Conservation (phyloP, 2,797 vertebrate genomes). For the Gambelia wislizenii region DNA sequence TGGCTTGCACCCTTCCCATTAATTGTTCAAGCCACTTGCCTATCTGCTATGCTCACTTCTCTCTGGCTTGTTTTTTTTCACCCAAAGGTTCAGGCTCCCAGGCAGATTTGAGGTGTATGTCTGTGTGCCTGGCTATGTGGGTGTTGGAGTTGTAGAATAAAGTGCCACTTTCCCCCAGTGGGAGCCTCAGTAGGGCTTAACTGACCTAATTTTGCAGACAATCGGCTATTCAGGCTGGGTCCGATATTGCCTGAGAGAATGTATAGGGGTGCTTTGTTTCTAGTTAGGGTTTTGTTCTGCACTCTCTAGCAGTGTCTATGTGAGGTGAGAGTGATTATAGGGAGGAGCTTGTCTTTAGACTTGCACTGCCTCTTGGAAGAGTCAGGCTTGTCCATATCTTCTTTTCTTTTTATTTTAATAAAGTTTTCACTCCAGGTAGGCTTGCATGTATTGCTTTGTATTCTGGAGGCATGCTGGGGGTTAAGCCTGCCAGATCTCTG, state of each 20-base stretch:
- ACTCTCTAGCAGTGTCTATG: background rate
- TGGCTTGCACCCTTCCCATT: too few relatives aligned
- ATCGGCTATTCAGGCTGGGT: background rate
- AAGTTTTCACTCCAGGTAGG: background rate
- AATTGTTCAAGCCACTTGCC: too few relatives aligned
- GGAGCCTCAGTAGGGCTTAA: constrained; percentile 4
- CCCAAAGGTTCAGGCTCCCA: background rate
- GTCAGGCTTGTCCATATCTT: too few relatives aligned
- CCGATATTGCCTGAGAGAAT: background rate
- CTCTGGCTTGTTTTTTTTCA: background rate
- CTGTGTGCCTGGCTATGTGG: background rate
- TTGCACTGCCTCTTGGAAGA: background rate
- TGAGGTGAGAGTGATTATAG: background rate
- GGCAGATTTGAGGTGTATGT: background rate
- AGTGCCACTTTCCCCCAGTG: background rate
- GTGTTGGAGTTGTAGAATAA: background rate
- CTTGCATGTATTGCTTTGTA: background rate
- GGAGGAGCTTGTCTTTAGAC: background rate
- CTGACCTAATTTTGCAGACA: constrained; percentile 23
- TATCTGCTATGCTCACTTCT: background rate
- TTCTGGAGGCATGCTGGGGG: background rate
- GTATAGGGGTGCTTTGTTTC: background rate
- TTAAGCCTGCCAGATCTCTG: background rate
- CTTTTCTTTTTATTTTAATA: background rate
- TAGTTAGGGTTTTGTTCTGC: background rate